Conservation (phyloP, 2,797 vertebrate genomes). For the Austrolebias charrua region DNA sequence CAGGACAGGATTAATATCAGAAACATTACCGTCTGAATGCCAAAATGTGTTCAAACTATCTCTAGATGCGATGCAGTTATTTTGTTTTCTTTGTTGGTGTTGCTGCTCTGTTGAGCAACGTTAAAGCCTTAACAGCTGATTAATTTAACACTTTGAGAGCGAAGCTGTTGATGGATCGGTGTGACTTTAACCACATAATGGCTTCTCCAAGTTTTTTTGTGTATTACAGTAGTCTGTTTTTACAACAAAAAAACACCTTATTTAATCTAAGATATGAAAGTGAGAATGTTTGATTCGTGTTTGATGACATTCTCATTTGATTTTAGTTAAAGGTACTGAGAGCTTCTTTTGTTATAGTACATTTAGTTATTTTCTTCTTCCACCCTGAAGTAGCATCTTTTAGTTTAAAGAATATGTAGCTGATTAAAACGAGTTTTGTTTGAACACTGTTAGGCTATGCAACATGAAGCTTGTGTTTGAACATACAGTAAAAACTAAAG, state of each 20-base stretch:
- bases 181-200: constrained; percentile 50
- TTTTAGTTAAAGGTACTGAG: constrained; percentile 61
- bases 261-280: constrained; percentile 72
- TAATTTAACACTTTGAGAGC: constrained; percentile 59
- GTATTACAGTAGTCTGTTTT: constrained; percentile 48
- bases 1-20: constrained; percentile 60
- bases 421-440: constrained; percentile 60
- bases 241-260: constrained; percentile 59
- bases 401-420: constrained; percentile 71
- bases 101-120: constrained; percentile 65
- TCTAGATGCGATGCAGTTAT: constrained; percentile 47
- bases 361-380: constrained; percentile 53
- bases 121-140: constrained; percentile 77
- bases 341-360: constrained; percentile 43
- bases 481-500: constrained; percentile 30
- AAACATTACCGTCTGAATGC: constrained; percentile 64
- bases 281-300: constrained; percentile 78
- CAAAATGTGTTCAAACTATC: constrained; percentile 69
- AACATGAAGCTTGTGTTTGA: constrained; percentile 70
- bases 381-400: constrained; percentile 54
- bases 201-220: constrained; percentile 40
- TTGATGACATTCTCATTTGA: constrained; percentile 82
- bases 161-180: constrained; percentile 55
- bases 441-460: constrained; percentile 80
- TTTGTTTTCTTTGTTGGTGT: constrained; percentile 41